Evolutionary conservation across 2,888 invertebrate species (phyloP).

Genomic region (Melangyna quadrimaculata): DNA sequence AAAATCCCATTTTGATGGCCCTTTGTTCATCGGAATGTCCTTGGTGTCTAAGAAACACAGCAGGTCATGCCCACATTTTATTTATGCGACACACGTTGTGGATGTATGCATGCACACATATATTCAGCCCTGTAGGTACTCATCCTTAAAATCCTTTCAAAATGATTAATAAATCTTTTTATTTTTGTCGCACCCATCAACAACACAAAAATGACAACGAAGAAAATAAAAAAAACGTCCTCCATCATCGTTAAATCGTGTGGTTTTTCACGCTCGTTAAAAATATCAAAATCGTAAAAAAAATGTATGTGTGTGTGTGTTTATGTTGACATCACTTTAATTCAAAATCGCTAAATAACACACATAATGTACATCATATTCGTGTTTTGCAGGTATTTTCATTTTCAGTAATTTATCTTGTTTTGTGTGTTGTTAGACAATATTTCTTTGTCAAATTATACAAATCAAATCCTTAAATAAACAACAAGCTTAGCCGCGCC

Average conservation of each 20-base stretch:
- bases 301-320: background rate
- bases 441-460: slow-evolving; percentile 17
- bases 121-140: too few relatives aligned
- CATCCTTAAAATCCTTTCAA: slow-evolving; percentile 35
- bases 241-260: background rate
- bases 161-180: slow-evolving; percentile 45
- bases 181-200: background rate
- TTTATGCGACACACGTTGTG: slow-evolving; percentile 16
- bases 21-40: slow-evolving; percentile 20
- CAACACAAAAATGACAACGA: background rate
- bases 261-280: slow-evolving; percentile 11
- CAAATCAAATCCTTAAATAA: slow-evolving; percentile 14
- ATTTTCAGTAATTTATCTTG: background rate
- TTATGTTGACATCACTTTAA: slow-evolving; percentile 15
- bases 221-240: background rate
- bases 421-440: background rate
- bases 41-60: background rate
- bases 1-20: slow-evolving; percentile 24
- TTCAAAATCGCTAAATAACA: background rate
- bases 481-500: background rate
- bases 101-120: too few relatives aligned
- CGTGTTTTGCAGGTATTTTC: background rate
- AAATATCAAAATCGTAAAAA: background rate
- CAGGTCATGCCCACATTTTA: background rate
- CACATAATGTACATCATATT: background rate